These are phyloP conservation scores for Papilio dardanus DNA, from an alignment of 1,140 invertebrate genomes.

Conservation along the genomic window DNA sequence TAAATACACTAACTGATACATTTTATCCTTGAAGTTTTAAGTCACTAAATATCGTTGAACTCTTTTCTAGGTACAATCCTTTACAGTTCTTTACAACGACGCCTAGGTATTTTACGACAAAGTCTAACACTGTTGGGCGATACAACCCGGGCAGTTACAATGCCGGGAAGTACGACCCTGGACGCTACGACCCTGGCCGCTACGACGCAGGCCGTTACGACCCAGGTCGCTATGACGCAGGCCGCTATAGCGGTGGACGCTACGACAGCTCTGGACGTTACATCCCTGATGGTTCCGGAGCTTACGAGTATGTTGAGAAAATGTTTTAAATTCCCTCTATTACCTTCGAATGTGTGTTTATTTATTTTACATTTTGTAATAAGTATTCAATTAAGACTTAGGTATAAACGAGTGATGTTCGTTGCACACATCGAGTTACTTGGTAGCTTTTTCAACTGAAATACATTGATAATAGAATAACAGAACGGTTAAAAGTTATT, in stretches of 20 bases:
- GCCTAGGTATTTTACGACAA: conserved; percentile 11
- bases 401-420: too few species aligned
- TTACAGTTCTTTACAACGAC: conserved; percentile 39
- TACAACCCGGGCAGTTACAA: conserved; percentile 47
- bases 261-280: conserved; percentile 71
- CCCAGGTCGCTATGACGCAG: conserved; percentile 42
- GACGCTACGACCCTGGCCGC: conserved; percentile 54
- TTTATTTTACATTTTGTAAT: too few species aligned
- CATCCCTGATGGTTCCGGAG: conserved; percentile 63
- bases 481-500: background rate
- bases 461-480: too few species aligned
- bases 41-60: background rate
- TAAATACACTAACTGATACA: too few species aligned
- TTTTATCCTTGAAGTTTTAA: conserved; percentile 24
- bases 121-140: conserved; percentile 35
- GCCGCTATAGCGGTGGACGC: conserved; percentile 44
- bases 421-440: too few species aligned
- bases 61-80: conserved; percentile 45
- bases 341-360: background rate
- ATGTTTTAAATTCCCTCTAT: background rate
- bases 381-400: too few species aligned
- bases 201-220: conserved; percentile 53
- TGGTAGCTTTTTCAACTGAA: too few species aligned
- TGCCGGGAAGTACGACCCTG: conserved; percentile 55
- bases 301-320: conserved; percentile 62